phyloP scores from a whole-genome alignment of 2,113 vertebrate species.

The Tachysurus fulvidraco region DNA sequence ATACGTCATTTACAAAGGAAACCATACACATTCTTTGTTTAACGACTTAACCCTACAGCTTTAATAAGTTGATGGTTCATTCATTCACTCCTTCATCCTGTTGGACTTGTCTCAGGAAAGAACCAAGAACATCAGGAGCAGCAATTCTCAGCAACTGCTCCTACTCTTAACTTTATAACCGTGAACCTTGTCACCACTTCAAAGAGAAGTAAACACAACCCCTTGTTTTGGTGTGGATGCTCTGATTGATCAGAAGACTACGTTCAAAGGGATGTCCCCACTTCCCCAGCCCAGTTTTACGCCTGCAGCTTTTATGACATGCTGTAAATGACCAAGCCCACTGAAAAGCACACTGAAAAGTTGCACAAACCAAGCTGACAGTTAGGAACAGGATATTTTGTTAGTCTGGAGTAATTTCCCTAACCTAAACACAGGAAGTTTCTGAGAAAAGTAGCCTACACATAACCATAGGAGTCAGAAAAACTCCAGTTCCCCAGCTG shows the following conservation, averaged over 20 bases:
- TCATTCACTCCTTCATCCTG: constrained; percentile 33
- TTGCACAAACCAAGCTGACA: neutral
- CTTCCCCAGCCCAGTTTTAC: constrained; percentile 46
- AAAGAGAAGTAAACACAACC: constrained; percentile 60
- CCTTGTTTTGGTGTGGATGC: constrained; percentile 62
- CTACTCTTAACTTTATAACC: constrained; percentile 50
- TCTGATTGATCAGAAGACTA: constrained; percentile 62
- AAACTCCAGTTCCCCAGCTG: constrained; percentile 54
- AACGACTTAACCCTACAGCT: neutral
- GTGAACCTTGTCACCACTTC: constrained; percentile 54
- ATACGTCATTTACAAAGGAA: neutral
- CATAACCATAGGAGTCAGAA: constrained; percentile 43
- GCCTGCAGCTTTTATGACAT: constrained; percentile 60
- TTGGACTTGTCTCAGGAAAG: neutral
- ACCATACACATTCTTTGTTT: neutral
- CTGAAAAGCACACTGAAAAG: neutral
- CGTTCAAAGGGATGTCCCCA: constrained; percentile 60
- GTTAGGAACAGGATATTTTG: neutral
- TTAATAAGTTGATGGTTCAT: constrained; percentile 59
- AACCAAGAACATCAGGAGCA: neutral
- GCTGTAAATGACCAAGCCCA: constrained; percentile 56
- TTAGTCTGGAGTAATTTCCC: constrained; percentile 27
- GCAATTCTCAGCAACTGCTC: constrained; percentile 17
- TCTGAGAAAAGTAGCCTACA: constrained; percentile 37
- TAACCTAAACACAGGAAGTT: neutral